A percentile compares a stretch with the other conserved stretches of the same genome.
Conservation (phyloP, 2,113 vertebrate species). For the Thalassarche chlororhynchos region DNA sequence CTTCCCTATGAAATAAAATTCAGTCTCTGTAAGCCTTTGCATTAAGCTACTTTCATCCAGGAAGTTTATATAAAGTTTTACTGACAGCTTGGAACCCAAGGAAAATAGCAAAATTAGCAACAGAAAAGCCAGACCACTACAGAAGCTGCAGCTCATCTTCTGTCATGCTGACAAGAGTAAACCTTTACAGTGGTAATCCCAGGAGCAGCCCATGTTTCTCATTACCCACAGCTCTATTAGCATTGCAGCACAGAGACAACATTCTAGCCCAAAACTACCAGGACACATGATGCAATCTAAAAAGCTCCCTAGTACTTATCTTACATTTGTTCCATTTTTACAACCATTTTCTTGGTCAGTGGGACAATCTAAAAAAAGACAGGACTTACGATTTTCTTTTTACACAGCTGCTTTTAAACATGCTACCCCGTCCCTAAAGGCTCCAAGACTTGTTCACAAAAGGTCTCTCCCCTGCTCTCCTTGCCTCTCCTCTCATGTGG, state of each 20-base stretch:
- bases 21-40: slow-evolving; percentile 17
- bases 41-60: slow-evolving; percentile 43
- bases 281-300: not conserved
- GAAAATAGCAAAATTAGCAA: not conserved
- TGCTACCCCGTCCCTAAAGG: not conserved
- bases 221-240: not conserved
- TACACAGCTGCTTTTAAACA: not conserved
- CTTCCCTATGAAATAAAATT: slow-evolving; percentile 34
- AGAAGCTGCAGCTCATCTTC: slow-evolving; percentile 2
- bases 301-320: not conserved
- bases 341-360: not conserved
- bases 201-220: not conserved
- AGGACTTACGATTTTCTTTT: not conserved
- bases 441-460: not conserved
- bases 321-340: not conserved
- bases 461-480: not conserved
- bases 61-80: slow-evolving; percentile 1
- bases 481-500: not conserved
- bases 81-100: not conserved
- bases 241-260: not conserved
- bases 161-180: not conserved
- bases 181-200: not conserved
- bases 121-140: not conserved
- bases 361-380: not conserved
- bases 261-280: not conserved